Evolutionary conservation across 2,113 vertebrate genomes (phyloP).

Genomic region (Oreochromis tanganicae): DNA sequence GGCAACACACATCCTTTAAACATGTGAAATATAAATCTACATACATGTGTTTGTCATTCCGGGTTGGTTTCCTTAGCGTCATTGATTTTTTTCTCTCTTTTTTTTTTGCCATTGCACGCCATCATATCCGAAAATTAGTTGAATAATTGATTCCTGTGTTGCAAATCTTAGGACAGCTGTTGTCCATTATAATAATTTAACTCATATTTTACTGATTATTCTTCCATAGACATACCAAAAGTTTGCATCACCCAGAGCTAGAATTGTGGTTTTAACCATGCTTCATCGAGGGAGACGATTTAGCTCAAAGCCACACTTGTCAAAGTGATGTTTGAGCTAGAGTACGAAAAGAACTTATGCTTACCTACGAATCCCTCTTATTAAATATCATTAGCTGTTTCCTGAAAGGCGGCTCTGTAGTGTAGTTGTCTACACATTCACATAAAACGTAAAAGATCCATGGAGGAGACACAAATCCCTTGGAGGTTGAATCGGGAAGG

Average conservation of each 20-base stretch:
- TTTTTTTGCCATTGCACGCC: not conserved
- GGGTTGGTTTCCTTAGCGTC: not conserved
- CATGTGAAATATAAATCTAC: not conserved
- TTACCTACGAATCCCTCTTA: not conserved
- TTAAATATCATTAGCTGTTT: not conserved
- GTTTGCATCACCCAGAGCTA: not conserved
- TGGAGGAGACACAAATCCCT: not conserved
- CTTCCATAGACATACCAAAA: not conserved
- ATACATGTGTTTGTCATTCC: not conserved
- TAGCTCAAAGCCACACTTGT: not conserved
- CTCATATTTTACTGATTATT: not conserved
- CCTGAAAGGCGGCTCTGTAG: not conserved
- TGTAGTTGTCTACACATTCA: not conserved
- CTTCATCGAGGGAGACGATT: not conserved
- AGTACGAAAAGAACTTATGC: not conserved
- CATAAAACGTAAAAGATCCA: not conserved
- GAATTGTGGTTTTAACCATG: not conserved
- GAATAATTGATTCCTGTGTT: not conserved
- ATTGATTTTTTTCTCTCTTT: not conserved
- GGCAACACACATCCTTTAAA: not conserved
- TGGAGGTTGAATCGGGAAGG: not conserved
- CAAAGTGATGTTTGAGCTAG: not conserved
- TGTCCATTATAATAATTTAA: not conserved
- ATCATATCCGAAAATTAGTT: not conserved
- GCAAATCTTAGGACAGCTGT: not conserved